Evolutionary conservation across 1,140 invertebrate species (phyloP), one percentile per base, ranked within the genome.

Genomic region (Piezodorus guildinii): DNA sequence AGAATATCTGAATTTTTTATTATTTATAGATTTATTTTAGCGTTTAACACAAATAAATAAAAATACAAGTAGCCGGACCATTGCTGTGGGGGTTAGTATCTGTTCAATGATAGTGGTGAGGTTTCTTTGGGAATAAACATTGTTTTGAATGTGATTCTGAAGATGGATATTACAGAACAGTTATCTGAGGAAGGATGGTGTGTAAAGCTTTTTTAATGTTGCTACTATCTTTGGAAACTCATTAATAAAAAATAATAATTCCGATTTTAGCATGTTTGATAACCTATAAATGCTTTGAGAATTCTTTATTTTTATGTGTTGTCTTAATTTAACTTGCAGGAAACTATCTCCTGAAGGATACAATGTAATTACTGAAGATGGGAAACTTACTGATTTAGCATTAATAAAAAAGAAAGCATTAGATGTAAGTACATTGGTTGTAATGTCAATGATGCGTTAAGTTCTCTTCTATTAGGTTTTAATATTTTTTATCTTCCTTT

Each of bases 321-420:
- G 1, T 34, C 17, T 79, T 79, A 3, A 30, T 8, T 30, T 30
- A 3, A 30, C 27, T 30, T 30, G 68, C 70, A 85, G 87, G 86
- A 77, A 83, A 72, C 74, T 87, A 56, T 82, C 85, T 65, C 77
- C 83, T 65, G 80, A 85, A 71, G 86, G 85, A 65, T 76, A 83
- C 63, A 77, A 85, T 70, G 73, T 78, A 70, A 78, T 86, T 69
- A 81, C 78, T 63, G 82, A 86, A 74, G 81, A 82, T 75, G 83
- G 80, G 61, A 79, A 79, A 70, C 78, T 83, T 63, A 76, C 75
- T 65, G 82, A 85, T 72, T 73, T 80, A 65, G 79, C 83, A 68
- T 79, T 76, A 65, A 74, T 90, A 51, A 77, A 82, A 60, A 81
- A 83, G 72, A 81, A 77, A 72, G 85, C 86, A 46, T 73, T 86